Percentiles rank a stretch among this genome's conserved stretches.
phyloP scores from a whole-genome alignment of 2,113 vertebrate genomes.

The Leptocoma aspasia region DNA sequence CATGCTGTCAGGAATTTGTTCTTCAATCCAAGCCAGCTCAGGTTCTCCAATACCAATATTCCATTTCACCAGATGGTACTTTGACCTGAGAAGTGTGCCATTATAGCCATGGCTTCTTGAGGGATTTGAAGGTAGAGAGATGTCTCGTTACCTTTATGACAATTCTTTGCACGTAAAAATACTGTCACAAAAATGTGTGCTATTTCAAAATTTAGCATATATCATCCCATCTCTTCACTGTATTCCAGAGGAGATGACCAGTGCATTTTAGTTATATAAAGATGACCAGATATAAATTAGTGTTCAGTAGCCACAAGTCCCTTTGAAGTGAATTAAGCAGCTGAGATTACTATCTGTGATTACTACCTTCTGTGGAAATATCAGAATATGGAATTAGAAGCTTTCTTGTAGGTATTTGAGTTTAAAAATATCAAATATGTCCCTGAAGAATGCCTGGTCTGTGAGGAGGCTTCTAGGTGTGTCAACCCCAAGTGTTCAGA shows the following conservation, averaged over 20 bases:
- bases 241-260: background rate
- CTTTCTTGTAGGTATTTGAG: background rate
- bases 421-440: background rate
- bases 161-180: background rate
- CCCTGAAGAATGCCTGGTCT: background rate
- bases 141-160: background rate
- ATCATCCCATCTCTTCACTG: background rate
- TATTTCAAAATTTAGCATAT: background rate
- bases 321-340: background rate
- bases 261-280: background rate
- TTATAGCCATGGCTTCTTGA: background rate
- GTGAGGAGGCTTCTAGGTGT: background rate
- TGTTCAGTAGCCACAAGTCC: background rate
- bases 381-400: background rate
- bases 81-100: background rate
- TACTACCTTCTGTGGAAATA: background rate
- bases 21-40: background rate
- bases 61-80: background rate
- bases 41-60: background rate
- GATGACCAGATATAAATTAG: background rate
- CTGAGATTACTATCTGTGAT: background rate
- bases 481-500: background rate
- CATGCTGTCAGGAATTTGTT: background rate
- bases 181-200: background rate
- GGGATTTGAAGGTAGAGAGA: background rate